phyloP scores from a whole-genome alignment of 2,113 vertebrate species.

The Ginglymostoma cirratum region DNA sequence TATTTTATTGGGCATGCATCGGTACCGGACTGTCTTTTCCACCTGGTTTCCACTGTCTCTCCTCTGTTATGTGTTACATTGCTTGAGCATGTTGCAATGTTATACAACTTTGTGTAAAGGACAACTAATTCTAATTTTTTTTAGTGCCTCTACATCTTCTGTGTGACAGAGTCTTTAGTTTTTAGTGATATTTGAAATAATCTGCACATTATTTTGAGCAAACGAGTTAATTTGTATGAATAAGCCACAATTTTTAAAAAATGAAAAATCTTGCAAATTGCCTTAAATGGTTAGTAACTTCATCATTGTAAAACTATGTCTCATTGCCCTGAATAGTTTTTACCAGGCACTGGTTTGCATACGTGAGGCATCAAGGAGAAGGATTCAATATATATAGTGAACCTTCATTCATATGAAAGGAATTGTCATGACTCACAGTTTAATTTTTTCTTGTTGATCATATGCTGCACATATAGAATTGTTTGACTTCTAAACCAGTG shows the following conservation, averaged over 20 bases:
- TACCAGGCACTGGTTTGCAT: neutral
- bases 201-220: neutral
- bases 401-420: neutral
- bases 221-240: neutral
- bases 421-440: neutral
- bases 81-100: neutral
- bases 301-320: neutral
- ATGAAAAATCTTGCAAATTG: neutral
- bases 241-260: neutral
- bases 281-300: neutral
- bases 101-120: neutral
- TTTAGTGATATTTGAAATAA: neutral
- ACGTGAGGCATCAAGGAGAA: neutral
- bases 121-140: neutral
- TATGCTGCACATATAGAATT: neutral
- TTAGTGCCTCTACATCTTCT: neutral
- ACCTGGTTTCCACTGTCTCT: neutral
- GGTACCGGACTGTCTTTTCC: neutral
- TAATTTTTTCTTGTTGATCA: neutral
- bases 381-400: neutral
- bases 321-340: neutral
- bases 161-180: neutral
- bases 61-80: neutral
- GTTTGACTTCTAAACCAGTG: neutral
- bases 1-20: neutral